Conservation (phyloP, 2,113 vertebrate species). For the Otocyon megalotis region DNA sequence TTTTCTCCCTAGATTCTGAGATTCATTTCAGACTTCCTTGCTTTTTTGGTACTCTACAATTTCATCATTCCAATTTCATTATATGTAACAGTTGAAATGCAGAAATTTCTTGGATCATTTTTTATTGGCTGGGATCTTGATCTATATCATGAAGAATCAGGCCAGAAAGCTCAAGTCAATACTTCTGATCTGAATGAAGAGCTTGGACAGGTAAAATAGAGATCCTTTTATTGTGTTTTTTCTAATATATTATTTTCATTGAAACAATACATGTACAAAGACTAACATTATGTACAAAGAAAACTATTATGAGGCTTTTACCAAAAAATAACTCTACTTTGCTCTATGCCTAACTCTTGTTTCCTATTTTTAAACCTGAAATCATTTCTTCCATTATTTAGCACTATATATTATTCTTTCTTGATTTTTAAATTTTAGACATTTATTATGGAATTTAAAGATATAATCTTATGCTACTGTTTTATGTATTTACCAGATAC, state of each 20-base stretch:
- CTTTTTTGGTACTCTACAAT: slow-evolving; percentile 98
- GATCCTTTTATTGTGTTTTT: not conserved
- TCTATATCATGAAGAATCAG: slow-evolving; percentile 97
- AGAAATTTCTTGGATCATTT: slow-evolving; percentile 99
- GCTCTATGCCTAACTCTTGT: not conserved
- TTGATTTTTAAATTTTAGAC: slow-evolving; percentile 32
- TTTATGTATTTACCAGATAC: not conserved
- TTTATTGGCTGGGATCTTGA: slow-evolving; percentile 99
- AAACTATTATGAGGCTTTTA: not conserved
- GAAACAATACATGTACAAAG: slow-evolving; percentile 94
- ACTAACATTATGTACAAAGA: slow-evolving; percentile 82
- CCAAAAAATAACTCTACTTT: not conserved
- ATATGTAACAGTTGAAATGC: slow-evolving; percentile 99
- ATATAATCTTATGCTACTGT: not conserved
- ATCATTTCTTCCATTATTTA: not conserved
- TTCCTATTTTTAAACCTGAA: slow-evolving; percentile 42
- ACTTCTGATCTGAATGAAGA: slow-evolving; percentile 99
- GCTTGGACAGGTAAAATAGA: slow-evolving; percentile 93
- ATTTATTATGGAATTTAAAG: not conserved
- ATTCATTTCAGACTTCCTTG: slow-evolving; percentile 99
- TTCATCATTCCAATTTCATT: slow-evolving; percentile 99
- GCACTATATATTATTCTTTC: not conserved
- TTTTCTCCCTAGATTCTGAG: slow-evolving; percentile 92
- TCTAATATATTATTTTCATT: slow-evolving; percentile 72
- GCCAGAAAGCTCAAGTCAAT: slow-evolving; percentile 98